These are phyloP conservation scores for Poeciliopsis turneri DNA, from an alignment of 2,797 vertebrate species.

Conservation along the genomic window DNA sequence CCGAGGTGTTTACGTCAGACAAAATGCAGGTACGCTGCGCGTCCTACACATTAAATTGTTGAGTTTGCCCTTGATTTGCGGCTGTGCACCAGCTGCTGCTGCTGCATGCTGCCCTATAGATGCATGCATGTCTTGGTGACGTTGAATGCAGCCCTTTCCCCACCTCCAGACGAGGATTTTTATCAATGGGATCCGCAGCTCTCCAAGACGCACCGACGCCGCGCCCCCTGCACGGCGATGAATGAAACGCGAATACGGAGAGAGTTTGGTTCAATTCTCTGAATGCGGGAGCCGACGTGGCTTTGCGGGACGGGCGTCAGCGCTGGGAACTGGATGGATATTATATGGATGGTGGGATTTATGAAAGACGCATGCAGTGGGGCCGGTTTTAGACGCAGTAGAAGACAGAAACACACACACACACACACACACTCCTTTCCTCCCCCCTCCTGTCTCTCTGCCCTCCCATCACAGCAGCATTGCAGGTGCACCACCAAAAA, in stretches of 20 bases:
- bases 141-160: constrained; percentile 70
- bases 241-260: constrained; percentile 44
- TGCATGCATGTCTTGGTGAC: constrained; percentile 62
- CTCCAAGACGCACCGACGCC: constrained; percentile 59
- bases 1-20: constrained; percentile 84
- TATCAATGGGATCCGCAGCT: constrained; percentile 82
- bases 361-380: constrained; percentile 41
- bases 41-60: neutral
- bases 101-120: constrained; percentile 41
- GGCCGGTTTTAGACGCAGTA: constrained; percentile 69
- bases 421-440: neutral
- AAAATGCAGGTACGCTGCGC: constrained; percentile 83
- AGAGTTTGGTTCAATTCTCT: neutral
- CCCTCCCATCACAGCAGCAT: constrained; percentile 42
- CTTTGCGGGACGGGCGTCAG: constrained; percentile 9
- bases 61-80: constrained; percentile 26
- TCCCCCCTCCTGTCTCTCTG: constrained; percentile 5
- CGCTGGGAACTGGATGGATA: constrained; percentile 14
- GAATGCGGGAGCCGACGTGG: constrained; percentile 23
- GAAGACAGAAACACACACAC: constrained; percentile 6
- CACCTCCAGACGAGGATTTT: constrained; percentile 61
- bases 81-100: constrained; percentile 28
- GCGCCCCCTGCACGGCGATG: constrained; percentile 20
- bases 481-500: constrained; percentile 59
- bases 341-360: constrained; percentile 24